Conservation (phyloP, 2,888 invertebrate genomes). For the Charanyca ferruginea region DNA sequence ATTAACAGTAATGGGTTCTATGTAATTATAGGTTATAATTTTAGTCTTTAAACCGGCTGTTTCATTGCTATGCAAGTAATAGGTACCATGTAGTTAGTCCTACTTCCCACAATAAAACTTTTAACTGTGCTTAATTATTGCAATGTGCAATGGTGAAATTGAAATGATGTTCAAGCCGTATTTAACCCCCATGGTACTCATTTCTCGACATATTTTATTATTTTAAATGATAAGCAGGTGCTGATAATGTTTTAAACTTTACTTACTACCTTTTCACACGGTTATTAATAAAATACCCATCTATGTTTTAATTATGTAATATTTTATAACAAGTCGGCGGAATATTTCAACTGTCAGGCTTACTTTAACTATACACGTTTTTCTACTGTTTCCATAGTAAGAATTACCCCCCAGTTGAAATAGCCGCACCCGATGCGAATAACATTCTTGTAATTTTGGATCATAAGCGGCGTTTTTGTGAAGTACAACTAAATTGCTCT, state of each 20-base stretch:
- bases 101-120: constrained; percentile 5
- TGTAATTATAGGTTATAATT: constrained; percentile 22
- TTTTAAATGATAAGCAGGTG: constrained; percentile 1
- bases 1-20: neutral
- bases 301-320: no score
- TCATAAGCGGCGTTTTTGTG: constrained; percentile 68
- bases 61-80: neutral
- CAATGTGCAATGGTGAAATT: constrained; percentile 7
- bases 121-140: constrained; percentile 9
- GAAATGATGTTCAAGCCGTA: constrained; percentile 2
- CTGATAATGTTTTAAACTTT: neutral
- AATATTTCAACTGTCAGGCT: no score
- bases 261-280: neutral
- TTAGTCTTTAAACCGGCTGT: constrained; percentile 1
- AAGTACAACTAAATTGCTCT: constrained; percentile 72
- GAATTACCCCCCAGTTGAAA: no score
- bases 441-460: constrained; percentile 71
- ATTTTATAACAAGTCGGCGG: no score
- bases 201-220: neutral
- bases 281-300: no score
- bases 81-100: neutral
- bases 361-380: no score
- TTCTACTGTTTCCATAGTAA: no score
- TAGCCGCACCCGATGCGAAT: no score
- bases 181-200: neutral